Evolutionary conservation across 1,140 invertebrate genomes (phyloP), one percentile per base, ranked within the genome.

Genomic region (Orius insidiosus): DNA sequence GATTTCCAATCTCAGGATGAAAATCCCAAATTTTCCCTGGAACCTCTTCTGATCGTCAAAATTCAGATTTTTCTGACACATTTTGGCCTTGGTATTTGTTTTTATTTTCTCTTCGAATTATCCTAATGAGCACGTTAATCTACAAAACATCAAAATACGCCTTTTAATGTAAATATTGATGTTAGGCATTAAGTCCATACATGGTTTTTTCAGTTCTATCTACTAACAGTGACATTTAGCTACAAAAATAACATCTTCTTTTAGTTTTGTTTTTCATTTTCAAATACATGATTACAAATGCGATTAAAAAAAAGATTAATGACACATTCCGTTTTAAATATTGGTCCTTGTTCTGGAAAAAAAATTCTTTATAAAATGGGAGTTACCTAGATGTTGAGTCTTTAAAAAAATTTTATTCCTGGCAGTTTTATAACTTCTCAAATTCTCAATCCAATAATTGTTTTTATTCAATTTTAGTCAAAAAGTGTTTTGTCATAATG

Each of bases 221-320:
- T 40, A 40, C n/a, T 14, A 40, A 32, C 11, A 15, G 3, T 32
- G 18, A 32, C 13, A 15, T 44, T 16, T 19, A 32, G 42, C 42
- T 44, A 44, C 42, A 44, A 44, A 44, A 44, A 44, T 44, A 44
- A 44, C 42, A 33, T 33, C 30, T 32, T 44, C 32, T 33, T 14
- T 32, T 44, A 33, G 31, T 33, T 32, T 33, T 3, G 13, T 44
- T 8, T 33, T 32, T 33, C 1, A 9, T 44, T 8, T 11, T 40
- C 5, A 40, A 40, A 11, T 16, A 44, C 18, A 44, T 32, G 34
- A 44, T 33, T 44, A 32, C 42, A 44, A 44, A 13, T 4, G 14
- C 24, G 19, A 33, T 44, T 44, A 44, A 32, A 44, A 44, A 33
- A 4, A 5, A 32, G 10, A 44, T 19, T 32, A 11, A 44, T 44